Base-by-base conservation (phyloP, 1,140 invertebrate species). In the Anagrus nilaparvatae region DNA sequence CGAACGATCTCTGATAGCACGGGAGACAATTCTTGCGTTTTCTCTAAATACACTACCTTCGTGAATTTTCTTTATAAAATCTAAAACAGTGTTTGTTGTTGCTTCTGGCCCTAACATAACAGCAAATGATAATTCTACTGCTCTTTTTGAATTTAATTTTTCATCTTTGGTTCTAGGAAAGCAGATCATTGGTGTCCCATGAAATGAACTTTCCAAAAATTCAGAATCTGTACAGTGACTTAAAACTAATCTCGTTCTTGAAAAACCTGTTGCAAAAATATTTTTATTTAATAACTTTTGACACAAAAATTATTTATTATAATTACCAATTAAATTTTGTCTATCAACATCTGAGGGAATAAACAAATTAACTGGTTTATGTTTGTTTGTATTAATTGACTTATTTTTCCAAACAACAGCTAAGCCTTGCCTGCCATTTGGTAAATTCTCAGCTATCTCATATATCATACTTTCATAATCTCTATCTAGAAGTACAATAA, bases 141-240 rank as follows among this genome's bases (percentile, higher is more conserved):
- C 59, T 16, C 63, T 53, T 4, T 47, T 38, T 4, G 55, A 44
- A 32, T 67, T 67, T 35, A 47, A 49, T 0, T 45, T 43, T 43
- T 68, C 65, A 9, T 60, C 47, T 2, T 46, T 13, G 31, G 56
- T 53, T 13, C 63, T 52, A 0, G 65, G 62, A 20, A 67, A 59
- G 39, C 65, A 68, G 28, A 68, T 54, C 33, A 68, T 29, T n/a
- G 65, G 65, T 7, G 56, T 58, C 8, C 65, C 59, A 29, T 67
- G 64, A 32, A 60, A 63, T 13, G 52, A 56, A 13, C 54, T 43
- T 44, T 68, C 65, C 3, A 67, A 39, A 28, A 67, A 49, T 43
- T 65, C 65, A 6, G 56, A 54, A 17, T 67, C 64, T 4, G 42
- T 35, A 34, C 65, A 68, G 14, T 68, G 65, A 49, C 56, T 60